Evolutionary conservation across 2,797 vertebrate genomes (phyloP).

Genomic region (Hypotaenidia philippensis): DNA sequence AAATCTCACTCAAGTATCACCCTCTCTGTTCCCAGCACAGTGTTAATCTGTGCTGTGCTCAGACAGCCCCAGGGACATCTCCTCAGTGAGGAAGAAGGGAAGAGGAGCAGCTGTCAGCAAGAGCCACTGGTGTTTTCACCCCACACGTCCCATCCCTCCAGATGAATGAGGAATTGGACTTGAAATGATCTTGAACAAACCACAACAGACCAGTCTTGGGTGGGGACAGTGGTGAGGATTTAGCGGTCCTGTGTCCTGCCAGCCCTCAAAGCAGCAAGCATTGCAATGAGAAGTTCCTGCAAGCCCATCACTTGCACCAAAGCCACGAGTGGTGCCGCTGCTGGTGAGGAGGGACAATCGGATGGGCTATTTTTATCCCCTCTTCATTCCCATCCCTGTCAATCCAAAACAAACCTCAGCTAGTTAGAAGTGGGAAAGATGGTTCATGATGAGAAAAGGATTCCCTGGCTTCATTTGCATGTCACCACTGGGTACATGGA

Average conservation of each 20-base stretch:
- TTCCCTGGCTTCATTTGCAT: background rate
- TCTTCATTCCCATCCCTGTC: slow-evolving; percentile 2
- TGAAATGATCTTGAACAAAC: background rate
- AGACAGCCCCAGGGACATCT: background rate
- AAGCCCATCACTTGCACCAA: background rate
- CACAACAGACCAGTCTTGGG: background rate
- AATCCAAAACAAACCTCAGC: slow-evolving; percentile 46
- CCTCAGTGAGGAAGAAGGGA: background rate
- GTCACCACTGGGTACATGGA: background rate
- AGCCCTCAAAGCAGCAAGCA: background rate
- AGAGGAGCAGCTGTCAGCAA: background rate
- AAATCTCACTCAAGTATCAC: background rate
- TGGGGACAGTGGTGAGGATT: background rate
- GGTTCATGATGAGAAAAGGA: slow-evolving; percentile 26
- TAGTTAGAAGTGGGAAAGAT: slow-evolving; percentile 22
- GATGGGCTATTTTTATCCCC: slow-evolving; percentile 21
- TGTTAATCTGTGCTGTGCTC: background rate
- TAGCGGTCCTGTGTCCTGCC: background rate
- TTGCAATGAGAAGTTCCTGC: background rate
- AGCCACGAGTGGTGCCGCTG: background rate
- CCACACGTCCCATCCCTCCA: background rate
- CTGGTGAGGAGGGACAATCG: background rate
- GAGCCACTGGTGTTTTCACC: background rate
- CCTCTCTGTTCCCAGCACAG: background rate
- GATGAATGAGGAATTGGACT: background rate